Evolutionary conservation across 1,140 invertebrate genomes (phyloP).

Genomic region (Drosophila truncata): DNA sequence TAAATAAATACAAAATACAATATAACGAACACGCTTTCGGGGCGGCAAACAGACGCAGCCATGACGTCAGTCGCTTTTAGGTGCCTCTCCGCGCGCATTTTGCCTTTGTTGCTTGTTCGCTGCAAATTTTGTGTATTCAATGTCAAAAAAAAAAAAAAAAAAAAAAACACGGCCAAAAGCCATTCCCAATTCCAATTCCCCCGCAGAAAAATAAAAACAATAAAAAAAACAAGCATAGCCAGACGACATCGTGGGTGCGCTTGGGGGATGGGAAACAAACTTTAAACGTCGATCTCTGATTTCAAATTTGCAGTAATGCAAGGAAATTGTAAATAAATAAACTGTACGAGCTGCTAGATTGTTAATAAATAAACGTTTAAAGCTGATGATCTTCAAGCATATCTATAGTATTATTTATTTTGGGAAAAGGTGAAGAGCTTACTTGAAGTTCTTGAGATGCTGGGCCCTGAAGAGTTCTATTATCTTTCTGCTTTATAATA

Average conservation of each 20-base stretch:
- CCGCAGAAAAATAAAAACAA: background rate
- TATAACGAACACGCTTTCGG: conserved; percentile 43
- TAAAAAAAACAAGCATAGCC: conserved; percentile 1
- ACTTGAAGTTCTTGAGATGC: background rate
- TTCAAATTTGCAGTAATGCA: background rate
- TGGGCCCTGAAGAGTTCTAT: background rate
- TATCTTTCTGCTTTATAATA: background rate
- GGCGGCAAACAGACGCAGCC: conserved; percentile 47
- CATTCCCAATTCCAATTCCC: conserved; percentile 12
- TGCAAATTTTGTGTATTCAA: conserved; percentile 75
- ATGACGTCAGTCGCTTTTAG: conserved; percentile 39
- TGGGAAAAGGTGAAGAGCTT: background rate
- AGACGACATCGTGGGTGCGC: conserved; percentile 21
- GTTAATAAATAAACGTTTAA: background rate
- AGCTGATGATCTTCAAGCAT: background rate
- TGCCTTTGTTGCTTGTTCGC: conserved; percentile 29
- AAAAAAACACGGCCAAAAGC: conserved; percentile 28
- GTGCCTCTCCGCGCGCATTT: conserved; percentile 46
- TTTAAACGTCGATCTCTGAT: background rate
- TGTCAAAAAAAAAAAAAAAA: conserved; percentile 50
- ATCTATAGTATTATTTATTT: background rate
- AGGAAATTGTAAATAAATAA: background rate
- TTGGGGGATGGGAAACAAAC: conserved; percentile 24
- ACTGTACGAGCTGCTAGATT: background rate
- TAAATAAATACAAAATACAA: conserved; percentile 47